phyloP scores from a whole-genome alignment of 1,140 invertebrate genomes.

The Lepidotrigona ventralis region DNA sequence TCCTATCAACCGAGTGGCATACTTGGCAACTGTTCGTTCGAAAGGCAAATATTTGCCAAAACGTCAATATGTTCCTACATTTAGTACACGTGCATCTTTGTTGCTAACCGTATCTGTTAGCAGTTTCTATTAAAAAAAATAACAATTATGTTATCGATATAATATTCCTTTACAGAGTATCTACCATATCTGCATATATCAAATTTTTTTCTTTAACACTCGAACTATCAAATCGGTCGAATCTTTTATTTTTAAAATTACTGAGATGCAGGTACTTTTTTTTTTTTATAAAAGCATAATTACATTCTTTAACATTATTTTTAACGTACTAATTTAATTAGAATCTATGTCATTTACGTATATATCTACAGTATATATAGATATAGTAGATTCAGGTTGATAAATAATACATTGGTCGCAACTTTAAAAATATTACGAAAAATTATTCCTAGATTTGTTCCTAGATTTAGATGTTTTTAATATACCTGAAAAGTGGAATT shows the following conservation, averaged over 20 bases:
- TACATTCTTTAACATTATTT: not conserved
- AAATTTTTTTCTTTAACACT: not conserved
- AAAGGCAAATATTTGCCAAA: constrained; percentile 38
- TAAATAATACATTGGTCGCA: not conserved
- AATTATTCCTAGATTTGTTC: not conserved
- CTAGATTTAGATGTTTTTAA: not conserved
- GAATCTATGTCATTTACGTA: not conserved
- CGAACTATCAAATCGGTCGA: not conserved
- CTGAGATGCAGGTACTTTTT: not conserved
- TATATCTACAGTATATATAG: not conserved
- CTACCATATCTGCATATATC: fast-evolving
- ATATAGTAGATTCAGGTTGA: not conserved
- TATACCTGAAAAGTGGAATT: not conserved
- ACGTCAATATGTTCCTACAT: not conserved
- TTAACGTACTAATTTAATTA: not conserved
- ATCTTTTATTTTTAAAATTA: not conserved
- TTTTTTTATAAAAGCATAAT: not conserved
- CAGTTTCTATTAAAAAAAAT: not conserved
- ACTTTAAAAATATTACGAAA: not conserved
- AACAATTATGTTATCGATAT: not conserved
- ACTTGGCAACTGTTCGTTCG: constrained; percentile 35
- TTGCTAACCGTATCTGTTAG: not conserved
- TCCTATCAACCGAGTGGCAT: constrained; percentile 17
- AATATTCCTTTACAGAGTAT: not conserved
- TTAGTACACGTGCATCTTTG: not conserved